Evolutionary conservation across 2,113 vertebrate genomes (phyloP).

Genomic region (Pteronura brasiliensis): DNA sequence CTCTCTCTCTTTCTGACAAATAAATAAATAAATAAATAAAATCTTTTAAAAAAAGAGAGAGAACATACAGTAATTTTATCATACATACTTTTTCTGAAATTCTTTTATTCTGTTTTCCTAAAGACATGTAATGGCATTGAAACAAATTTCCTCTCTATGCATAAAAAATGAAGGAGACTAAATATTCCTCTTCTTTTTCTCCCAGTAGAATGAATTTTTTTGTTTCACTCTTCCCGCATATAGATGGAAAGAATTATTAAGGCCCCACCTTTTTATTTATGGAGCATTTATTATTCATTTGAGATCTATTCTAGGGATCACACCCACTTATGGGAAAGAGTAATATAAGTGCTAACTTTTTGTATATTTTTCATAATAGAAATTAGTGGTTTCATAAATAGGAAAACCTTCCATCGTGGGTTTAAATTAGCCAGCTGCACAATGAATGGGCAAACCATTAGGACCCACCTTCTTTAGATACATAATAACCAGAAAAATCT

Average conservation of each 20-base stretch:
- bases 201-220: background rate
- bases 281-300: conserved; percentile 24
- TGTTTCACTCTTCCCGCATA: background rate
- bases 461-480: background rate
- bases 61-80: background rate
- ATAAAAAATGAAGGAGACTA: background rate
- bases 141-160: background rate
- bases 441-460: background rate
- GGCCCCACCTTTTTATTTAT: background rate
- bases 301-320: background rate
- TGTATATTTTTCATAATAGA: conserved; percentile 30
- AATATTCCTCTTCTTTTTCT: background rate
- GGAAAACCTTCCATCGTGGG: background rate
- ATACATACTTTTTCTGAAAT: background rate
- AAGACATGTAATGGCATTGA: background rate
- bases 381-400: conserved; percentile 31
- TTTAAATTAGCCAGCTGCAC: conserved; percentile 19
- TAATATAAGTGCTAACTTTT: background rate
- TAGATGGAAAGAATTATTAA: background rate
- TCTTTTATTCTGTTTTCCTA: conserved; percentile 26
- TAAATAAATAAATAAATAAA: too few relatives aligned
- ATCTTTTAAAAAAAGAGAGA: background rate
- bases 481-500: background rate
- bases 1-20: too few relatives aligned
- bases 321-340: conserved; percentile 7